phyloP scores from a whole-genome alignment of 2,113 vertebrate genomes.

The Ailuropoda melanoleuca region DNA sequence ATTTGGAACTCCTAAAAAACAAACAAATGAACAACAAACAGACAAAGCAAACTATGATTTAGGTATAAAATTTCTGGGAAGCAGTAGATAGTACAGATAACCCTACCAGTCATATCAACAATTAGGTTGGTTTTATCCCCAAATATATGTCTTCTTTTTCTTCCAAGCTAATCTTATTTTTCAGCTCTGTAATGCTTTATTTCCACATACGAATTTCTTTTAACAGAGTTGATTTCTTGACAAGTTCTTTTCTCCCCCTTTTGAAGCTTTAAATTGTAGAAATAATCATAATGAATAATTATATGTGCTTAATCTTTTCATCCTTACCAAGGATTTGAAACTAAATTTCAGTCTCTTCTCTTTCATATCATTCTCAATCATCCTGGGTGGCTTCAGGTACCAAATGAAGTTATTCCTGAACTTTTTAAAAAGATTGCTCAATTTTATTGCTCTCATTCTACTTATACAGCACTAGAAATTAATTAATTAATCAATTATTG shows the following conservation, averaged over 20 bases:
- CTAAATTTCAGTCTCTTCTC: not conserved
- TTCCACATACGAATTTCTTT: not conserved
- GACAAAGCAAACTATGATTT: not conserved
- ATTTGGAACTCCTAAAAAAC: slow-evolving; percentile 31
- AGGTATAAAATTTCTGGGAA: not conserved
- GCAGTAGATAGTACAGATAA: not conserved
- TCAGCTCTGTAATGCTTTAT: not conserved
- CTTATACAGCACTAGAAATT: not conserved
- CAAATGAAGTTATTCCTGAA: not conserved
- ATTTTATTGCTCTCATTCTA: not conserved
- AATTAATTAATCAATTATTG: not conserved
- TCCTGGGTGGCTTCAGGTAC: not conserved
- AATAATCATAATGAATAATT: not conserved
- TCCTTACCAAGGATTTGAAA: not conserved
- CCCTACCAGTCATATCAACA: not conserved
- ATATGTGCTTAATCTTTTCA: not conserved
- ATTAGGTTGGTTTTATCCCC: not conserved
- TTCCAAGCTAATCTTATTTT: not conserved
- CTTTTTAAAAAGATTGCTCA: not conserved
- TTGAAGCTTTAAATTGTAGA: not conserved
- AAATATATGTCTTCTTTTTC: not conserved
- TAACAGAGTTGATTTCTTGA: not conserved
- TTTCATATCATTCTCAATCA: not conserved
- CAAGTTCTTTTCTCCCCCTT: not conserved
- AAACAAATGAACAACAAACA: not conserved